Conservation (phyloP, 2,797 vertebrate species). For the Novumbra hubbsi region DNA sequence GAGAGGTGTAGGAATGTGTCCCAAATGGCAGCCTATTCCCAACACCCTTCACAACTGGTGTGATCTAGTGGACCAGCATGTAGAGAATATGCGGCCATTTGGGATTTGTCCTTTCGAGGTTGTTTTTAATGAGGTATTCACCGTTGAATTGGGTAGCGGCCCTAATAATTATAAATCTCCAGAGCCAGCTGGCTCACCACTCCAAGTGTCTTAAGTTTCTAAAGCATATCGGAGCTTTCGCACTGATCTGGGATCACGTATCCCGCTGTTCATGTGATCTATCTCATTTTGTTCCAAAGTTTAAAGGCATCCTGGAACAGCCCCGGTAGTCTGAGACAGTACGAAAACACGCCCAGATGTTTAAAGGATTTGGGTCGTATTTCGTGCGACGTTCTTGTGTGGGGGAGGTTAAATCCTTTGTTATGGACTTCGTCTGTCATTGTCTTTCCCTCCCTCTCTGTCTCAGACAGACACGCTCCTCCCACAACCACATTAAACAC, state of each 20-base stretch:
- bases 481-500: too few species aligned
- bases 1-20: background rate
- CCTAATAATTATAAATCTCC: conserved; percentile 9
- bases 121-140: conserved; percentile 14
- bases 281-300: background rate
- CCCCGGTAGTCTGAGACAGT: too few species aligned
- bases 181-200: conserved; percentile 15
- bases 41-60: background rate
- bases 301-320: too few species aligned
- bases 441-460: background rate
- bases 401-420: background rate
- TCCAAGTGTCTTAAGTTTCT: background rate
- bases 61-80: background rate
- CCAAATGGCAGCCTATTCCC: background rate
- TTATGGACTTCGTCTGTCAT: background rate
- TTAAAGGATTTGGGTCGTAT: conserved; percentile 10
- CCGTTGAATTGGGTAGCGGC: background rate
- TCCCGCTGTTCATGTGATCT: background rate
- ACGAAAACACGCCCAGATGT: background rate
- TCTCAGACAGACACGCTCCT: background rate
- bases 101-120: background rate
- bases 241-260: background rate
- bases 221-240: background rate
- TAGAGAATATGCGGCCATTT: background rate
- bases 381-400: background rate